Conservation (phyloP, 2,888 invertebrate species). For the Netelia fuscicornis region DNA sequence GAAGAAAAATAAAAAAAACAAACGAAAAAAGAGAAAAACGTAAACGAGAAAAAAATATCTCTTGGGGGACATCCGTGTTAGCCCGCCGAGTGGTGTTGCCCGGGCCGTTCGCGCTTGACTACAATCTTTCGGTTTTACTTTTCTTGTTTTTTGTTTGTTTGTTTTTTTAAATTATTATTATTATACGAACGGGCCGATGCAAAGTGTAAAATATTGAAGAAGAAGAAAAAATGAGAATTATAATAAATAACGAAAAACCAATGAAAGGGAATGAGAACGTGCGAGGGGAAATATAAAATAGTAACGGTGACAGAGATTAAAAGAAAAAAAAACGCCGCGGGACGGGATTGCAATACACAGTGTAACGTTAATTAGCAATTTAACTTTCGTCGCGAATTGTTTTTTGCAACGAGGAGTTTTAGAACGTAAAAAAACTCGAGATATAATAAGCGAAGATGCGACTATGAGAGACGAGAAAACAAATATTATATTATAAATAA, state of each 20-base stretch:
- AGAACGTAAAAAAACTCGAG: neutral
- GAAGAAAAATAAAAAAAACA: slow-evolving; percentile 62
- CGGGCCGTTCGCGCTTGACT: slow-evolving; percentile 23
- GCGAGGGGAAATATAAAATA: neutral
- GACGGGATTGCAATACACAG: slow-evolving; percentile 46
- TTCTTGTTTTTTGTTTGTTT: slow-evolving; percentile 13
- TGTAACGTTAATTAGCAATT: slow-evolving; percentile 31
- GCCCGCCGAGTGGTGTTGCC: slow-evolving; percentile 22
- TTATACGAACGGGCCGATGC: slow-evolving; percentile 47
- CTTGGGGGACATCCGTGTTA: slow-evolving; percentile 23
- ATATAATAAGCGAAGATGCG: slow-evolving; percentile 7
- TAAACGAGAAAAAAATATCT: slow-evolving; percentile 1
- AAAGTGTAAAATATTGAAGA: slow-evolving; percentile 55
- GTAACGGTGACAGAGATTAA: neutral
- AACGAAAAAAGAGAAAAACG: slow-evolving; percentile 64
- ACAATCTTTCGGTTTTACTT: slow-evolving; percentile 11
- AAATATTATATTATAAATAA: neutral
- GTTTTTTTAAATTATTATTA: slow-evolving; percentile 34
- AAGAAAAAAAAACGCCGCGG: slow-evolving; percentile 1
- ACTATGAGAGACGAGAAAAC: neutral
- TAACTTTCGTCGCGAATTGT: slow-evolving; percentile 4
- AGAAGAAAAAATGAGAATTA: neutral
- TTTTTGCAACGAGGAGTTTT: slow-evolving; percentile 5
- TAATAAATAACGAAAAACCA: neutral
- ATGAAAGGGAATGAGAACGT: neutral